Percentiles rank a stretch among this genome's conserved stretches.
These are phyloP conservation scores for Cynopterus brachyotis DNA, from an alignment of 2,113 vertebrate genomes.

Conservation along the genomic window DNA sequence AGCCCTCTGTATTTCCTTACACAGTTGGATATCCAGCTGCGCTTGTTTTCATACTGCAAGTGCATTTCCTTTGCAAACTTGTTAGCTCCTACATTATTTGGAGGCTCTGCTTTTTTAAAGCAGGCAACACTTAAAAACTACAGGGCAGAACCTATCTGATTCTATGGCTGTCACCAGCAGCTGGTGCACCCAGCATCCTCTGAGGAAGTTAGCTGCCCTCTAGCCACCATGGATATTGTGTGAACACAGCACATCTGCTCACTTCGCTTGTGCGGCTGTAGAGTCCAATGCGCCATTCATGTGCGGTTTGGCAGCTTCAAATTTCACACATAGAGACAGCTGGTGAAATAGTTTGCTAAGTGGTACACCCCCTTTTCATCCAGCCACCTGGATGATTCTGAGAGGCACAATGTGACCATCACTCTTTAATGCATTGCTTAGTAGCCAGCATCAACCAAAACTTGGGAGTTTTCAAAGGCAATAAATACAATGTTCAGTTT, in stretches of 20 bases:
- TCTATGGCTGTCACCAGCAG: constrained; percentile 45
- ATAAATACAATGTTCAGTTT: neutral
- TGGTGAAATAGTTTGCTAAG: constrained; percentile 18
- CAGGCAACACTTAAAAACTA: constrained; percentile 63
- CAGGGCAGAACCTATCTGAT: constrained; percentile 58
- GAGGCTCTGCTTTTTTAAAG: constrained; percentile 37
- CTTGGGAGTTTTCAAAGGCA: constrained; percentile 9
- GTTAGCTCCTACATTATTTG: constrained; percentile 56
- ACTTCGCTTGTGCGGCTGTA: neutral
- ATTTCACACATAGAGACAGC: neutral
- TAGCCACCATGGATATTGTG: neutral
- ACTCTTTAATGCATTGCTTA: neutral
- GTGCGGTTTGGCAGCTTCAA: neutral
- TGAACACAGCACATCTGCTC: constrained; percentile 24
- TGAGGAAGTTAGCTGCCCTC: constrained; percentile 47
- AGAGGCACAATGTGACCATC: neutral
- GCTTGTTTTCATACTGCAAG: constrained; percentile 32
- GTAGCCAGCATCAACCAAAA: neutral
- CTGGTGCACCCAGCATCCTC: neutral
- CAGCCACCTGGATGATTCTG: constrained; percentile 51
- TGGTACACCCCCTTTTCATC: neutral
- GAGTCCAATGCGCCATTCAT: neutral
- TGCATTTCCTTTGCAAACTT: constrained; percentile 56
- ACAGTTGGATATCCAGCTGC: constrained; percentile 68
- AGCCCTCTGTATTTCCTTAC: constrained; percentile 53